Conservation (phyloP, 2,113 vertebrate species). For the Hucho hucho region DNA sequence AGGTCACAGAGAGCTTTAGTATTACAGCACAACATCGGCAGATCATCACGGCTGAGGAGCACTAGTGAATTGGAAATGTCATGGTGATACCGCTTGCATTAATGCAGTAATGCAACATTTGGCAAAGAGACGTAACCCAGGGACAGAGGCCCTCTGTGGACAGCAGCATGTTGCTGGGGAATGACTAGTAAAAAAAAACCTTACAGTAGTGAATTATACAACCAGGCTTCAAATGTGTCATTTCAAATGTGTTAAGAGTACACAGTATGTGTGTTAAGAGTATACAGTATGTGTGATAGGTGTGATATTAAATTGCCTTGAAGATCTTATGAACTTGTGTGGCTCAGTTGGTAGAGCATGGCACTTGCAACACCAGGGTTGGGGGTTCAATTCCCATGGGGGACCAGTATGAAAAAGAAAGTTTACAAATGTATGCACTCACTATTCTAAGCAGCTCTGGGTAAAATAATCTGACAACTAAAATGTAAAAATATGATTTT, state of each 20-base stretch:
- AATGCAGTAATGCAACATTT: background rate
- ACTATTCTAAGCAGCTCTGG: background rate
- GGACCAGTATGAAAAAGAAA: no score
- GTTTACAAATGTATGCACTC: no score
- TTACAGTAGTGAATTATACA: no score
- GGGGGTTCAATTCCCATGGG: no score
- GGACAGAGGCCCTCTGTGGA: no score
- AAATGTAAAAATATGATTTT: background rate
- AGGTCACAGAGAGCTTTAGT: conserved; percentile 56
- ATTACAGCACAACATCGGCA: conserved; percentile 55
- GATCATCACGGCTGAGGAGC: conserved; percentile 21
- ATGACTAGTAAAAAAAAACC: no score
- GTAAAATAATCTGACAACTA: no score
- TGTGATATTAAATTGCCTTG: background rate
- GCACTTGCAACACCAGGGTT: no score
- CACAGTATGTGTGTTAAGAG: no score
- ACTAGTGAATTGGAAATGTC: background rate
- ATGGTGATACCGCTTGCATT: background rate
- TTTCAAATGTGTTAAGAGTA: background rate
- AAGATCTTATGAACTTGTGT: background rate
- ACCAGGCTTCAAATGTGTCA: background rate
- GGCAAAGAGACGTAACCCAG: background rate
- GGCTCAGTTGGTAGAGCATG: no score
- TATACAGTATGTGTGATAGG: background rate
- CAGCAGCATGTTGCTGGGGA: no score